These are phyloP conservation scores for Akabosia matsudoensis DNA, from an alignment of 1,140 invertebrate genomes.

Conservation along the genomic window DNA sequence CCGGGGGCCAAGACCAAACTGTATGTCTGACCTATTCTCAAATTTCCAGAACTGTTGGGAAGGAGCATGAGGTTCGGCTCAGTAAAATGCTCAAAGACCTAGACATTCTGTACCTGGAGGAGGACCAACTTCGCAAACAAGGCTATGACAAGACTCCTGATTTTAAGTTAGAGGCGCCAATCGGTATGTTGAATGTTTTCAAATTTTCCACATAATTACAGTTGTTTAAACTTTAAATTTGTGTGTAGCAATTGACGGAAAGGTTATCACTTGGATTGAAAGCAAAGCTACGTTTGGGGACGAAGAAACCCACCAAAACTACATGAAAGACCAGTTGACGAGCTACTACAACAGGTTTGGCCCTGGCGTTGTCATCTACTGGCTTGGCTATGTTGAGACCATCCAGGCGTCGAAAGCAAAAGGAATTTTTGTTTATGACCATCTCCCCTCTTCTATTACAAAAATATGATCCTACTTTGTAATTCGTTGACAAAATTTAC, in stretches of 20 bases:
- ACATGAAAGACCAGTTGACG: constrained; percentile 79
- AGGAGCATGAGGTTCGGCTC: constrained; percentile 71
- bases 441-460: constrained; percentile 59
- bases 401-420: constrained; percentile 60
- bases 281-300: constrained; percentile 93
- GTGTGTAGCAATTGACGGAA: constrained; percentile 68
- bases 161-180: constrained; percentile 83
- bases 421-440: constrained; percentile 65
- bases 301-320: constrained; percentile 72
- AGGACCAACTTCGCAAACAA: constrained; percentile 70
- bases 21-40: neutral
- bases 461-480: constrained; percentile 12
- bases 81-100: constrained; percentile 59
- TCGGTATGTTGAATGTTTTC: constrained; percentile 53
- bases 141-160: constrained; percentile 96
- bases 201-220: neutral
- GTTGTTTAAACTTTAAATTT: neutral
- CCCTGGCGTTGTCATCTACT: constrained; percentile 89
- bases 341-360: constrained; percentile 95
- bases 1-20: neutral
- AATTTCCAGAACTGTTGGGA: constrained; percentile 63
- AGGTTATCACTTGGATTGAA: constrained; percentile 92
- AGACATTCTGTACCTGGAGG: constrained; percentile 71
- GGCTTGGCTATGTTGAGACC: constrained; percentile 85
- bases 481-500: neutral